Evolutionary conservation across 2,113 vertebrate genomes (phyloP), one percentile per base, ranked within the genome.

Genomic region (Acanthochromis polyacanthus): DNA sequence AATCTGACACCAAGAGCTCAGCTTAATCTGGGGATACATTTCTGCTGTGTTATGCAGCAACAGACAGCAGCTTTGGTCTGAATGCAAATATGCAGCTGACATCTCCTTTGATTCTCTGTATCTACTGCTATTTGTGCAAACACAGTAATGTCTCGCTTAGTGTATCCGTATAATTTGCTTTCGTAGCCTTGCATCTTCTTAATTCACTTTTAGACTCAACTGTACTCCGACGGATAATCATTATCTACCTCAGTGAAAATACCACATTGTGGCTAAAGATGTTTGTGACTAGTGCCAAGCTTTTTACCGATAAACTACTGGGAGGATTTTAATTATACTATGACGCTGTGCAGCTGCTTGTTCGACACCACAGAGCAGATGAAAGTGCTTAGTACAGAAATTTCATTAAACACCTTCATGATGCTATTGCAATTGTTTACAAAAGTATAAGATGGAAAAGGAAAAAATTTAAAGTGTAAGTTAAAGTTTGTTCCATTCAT

Each of bases 211-310:
- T 22, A 60, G 25, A 70, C 60, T 59, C 40, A 64, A 25, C 62
- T 51, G n/a, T 36, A 15, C 64, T 69, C 40, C 10, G n/a, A 30
- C 67, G 61, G 56, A 86, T 87, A 65, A 69, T 74, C 48, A 78
- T 82, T 82, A 50, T 70, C 63, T 59, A 64, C 59, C 59, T 75
- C 63, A 46, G 32, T 71, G 74, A 61, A 70, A 84, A 76, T 32
- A 66, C 20, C 51, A 59, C 46, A 71, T 28, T 36, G 50, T 40
- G 48, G 58, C 53, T 57, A 56, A 73, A 74, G 66, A 66, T 36
- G 62, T 79, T 53, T 74, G 22, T 81, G 56, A 43, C 48, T 15
- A 61, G 62, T 32, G 19, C 38, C 12, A 12, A 1, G 36, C 20
- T n/a, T 74, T 67, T 78, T 55, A 60, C 67, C 38, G 23, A 66